phyloP scores from a whole-genome alignment of 1,140 invertebrate genomes.

The Ylistrum balloti region DNA sequence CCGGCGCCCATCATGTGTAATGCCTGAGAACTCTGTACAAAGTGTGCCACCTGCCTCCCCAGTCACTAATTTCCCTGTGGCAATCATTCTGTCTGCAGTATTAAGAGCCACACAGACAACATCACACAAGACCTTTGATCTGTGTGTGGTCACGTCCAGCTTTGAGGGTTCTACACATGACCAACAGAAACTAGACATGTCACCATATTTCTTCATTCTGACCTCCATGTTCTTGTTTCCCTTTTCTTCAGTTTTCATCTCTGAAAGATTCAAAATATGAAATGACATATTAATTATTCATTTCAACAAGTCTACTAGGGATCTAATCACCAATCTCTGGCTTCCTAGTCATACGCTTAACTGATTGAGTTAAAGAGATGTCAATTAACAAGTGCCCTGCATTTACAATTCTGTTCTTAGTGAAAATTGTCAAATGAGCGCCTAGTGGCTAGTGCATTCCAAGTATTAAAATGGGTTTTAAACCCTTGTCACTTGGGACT shows the following conservation, averaged over 20 bases:
- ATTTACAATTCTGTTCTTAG: no score
- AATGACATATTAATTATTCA: not conserved
- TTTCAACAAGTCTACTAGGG: no score
- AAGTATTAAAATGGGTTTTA: no score
- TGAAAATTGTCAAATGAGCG: no score
- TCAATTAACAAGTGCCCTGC: no score
- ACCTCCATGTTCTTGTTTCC: constrained; percentile 91
- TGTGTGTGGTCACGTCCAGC: constrained; percentile 56
- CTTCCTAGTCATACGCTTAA: no score
- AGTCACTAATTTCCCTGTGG: constrained; percentile 95
- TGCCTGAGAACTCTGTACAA: constrained; percentile 95
- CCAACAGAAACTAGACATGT: constrained; percentile 95
- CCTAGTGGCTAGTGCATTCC: no score
- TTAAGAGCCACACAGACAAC: constrained; percentile 97
- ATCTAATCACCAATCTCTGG: no score
- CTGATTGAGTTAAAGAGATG: no score
- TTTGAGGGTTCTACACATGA: constrained; percentile 87
- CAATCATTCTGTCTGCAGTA: constrained; percentile 98
- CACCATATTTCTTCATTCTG: constrained; percentile 93
- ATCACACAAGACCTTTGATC: constrained; percentile 87
- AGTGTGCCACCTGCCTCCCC: constrained; percentile 92
- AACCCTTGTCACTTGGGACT: no score
- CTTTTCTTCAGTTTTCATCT: not conserved
- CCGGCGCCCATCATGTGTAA: constrained; percentile 87
- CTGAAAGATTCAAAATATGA: not conserved